Evolutionary conservation across 1,140 invertebrate genomes (phyloP).

Genomic region (Listronotus bonariensis): DNA sequence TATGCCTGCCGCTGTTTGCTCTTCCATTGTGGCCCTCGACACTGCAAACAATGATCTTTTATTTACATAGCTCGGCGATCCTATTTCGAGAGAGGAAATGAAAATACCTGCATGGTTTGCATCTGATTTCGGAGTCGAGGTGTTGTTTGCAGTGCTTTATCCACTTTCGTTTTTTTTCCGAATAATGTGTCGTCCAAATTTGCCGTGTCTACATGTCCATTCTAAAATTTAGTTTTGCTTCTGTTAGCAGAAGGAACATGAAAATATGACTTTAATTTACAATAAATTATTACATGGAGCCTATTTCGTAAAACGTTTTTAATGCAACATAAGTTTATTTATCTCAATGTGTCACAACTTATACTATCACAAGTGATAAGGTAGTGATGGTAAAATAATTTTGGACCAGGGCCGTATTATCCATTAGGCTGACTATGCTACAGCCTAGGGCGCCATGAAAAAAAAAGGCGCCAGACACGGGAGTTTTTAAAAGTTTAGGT

Average conservation of each 20-base stretch:
- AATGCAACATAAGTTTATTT: too few species aligned
- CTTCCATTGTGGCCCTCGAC: slow-evolving; percentile 12
- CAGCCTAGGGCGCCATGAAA: too few species aligned
- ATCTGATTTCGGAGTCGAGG: slow-evolving; percentile 25
- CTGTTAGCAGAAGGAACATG: background rate
- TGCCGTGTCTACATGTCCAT: slow-evolving; percentile 8
- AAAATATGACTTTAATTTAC: too few species aligned
- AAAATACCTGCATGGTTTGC: slow-evolving; percentile 34
- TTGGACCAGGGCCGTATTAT: too few species aligned
- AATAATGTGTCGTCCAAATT: slow-evolving; percentile 26
- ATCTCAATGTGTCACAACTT: too few species aligned
- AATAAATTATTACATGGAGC: too few species aligned
- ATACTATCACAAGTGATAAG: too few species aligned
- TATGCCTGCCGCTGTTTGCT: slow-evolving; percentile 3
- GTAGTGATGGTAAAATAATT: too few species aligned
- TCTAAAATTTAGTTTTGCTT: slow-evolving; percentile 5
- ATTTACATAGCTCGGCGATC: slow-evolving; percentile 26
- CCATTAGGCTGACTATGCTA: too few species aligned
- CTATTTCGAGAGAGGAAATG: slow-evolving; percentile 34
- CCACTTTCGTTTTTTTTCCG: slow-evolving; percentile 12
- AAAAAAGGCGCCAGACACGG: too few species aligned
- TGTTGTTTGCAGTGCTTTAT: slow-evolving; percentile 33
- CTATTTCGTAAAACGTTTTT: too few species aligned
- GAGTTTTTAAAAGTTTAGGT: too few species aligned
- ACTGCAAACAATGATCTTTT: slow-evolving; percentile 36